These are phyloP conservation scores for Pteruthius melanotis DNA, from an alignment of 2,113 vertebrate species.

Conservation along the genomic window DNA sequence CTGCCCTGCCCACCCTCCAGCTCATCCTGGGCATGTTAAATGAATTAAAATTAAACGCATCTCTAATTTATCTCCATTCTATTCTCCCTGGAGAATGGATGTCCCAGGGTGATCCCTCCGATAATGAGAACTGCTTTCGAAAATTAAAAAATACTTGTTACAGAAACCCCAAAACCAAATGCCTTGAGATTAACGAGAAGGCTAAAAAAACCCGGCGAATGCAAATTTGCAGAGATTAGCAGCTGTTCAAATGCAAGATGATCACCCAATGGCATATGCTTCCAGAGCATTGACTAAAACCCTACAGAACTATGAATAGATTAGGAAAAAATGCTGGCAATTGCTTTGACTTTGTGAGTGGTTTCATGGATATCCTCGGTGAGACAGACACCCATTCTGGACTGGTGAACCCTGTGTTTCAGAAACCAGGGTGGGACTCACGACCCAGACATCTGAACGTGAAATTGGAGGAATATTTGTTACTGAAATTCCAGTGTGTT, in stretches of 20 bases:
- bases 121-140: constrained; percentile 13
- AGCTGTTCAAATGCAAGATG: constrained; percentile 54
- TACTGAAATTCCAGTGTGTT: constrained; percentile 37
- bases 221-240: constrained; percentile 40
- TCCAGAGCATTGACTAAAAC: constrained; percentile 17
- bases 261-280: constrained; percentile 29
- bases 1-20: neutral
- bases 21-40: constrained; percentile 35
- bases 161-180: constrained; percentile 27
- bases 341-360: constrained; percentile 13
- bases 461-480: constrained; percentile 39
- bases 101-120: constrained; percentile 20
- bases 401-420: neutral
- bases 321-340: constrained; percentile 59
- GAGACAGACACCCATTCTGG: neutral
- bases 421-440: neutral
- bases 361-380: constrained; percentile 18
- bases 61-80: constrained; percentile 45
- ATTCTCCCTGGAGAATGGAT: constrained; percentile 36
- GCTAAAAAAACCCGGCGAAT: neutral
- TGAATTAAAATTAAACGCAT: constrained; percentile 38
- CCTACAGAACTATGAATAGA: constrained; percentile 48
- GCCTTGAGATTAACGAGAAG: constrained; percentile 9
- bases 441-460: neutral
- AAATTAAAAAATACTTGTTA: constrained; percentile 43